phyloP scores from a whole-genome alignment of 2,888 invertebrate genomes.

The Amiota minor region DNA sequence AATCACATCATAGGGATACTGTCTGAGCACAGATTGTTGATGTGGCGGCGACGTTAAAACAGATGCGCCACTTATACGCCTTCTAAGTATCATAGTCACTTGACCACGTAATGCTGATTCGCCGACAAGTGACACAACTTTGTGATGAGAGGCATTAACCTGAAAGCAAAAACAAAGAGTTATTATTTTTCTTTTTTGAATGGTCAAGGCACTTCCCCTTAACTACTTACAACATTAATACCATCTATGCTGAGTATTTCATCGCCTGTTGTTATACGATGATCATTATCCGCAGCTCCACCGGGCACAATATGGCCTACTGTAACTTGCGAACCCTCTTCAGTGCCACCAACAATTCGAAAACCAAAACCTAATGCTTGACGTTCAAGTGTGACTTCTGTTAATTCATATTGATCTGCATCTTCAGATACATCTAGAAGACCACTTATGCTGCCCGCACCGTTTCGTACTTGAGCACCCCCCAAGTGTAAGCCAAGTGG shows the following conservation, averaged over 20 bases:
- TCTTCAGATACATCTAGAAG: slow-evolving; percentile 55
- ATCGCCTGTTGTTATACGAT: slow-evolving; percentile 91
- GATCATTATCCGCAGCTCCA: slow-evolving; percentile 94
- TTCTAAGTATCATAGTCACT: slow-evolving; percentile 85
- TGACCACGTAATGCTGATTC: slow-evolving; percentile 89
- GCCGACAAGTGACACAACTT: slow-evolving; percentile 94
- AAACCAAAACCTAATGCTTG: slow-evolving; percentile 97
- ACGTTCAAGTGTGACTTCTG: slow-evolving; percentile 83
- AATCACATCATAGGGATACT: slow-evolving; percentile 89
- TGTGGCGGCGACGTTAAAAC: slow-evolving; percentile 26
- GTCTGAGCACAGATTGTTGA: slow-evolving; percentile 45
- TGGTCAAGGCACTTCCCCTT: neutral
- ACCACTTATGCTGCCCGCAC: slow-evolving; percentile 46
- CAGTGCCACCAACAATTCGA: slow-evolving; percentile 97
- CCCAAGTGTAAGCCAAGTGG: neutral
- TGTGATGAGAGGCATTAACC: slow-evolving; percentile 89
- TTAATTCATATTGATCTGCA: slow-evolving; percentile 67
- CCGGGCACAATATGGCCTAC: slow-evolving; percentile 97
- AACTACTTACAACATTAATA: slow-evolving; percentile 78
- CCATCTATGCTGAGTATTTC: slow-evolving; percentile 96
- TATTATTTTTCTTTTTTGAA: neutral
- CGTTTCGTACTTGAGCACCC: neutral
- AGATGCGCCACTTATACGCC: slow-evolving; percentile 71
- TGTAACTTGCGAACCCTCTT: slow-evolving; percentile 96
- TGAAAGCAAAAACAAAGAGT: slow-evolving; percentile 52